Evolutionary conservation across 2,888 invertebrate genomes (phyloP).

Genomic region (Exocentrus adspersus): DNA sequence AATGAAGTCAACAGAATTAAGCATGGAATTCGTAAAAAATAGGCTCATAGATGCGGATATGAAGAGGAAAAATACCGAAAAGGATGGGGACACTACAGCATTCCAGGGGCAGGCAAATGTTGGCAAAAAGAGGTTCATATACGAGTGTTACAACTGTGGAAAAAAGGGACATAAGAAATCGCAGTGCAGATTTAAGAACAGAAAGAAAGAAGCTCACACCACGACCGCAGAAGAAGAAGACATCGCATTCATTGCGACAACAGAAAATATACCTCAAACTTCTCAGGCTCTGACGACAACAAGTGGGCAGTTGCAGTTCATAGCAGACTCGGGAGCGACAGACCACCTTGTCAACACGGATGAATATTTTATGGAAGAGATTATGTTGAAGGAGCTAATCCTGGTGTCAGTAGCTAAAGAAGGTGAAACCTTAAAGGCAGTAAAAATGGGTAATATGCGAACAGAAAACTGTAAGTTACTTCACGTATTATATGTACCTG

Average conservation of each 20-base stretch:
- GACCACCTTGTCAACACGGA: conserved; percentile 15
- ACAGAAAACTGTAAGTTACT: neutral
- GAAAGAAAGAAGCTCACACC: neutral
- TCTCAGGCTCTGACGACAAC: neutral
- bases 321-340: conserved; percentile 13
- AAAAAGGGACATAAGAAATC: neutral
- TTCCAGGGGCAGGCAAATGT: too few species aligned
- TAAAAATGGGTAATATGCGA: conserved; percentile 3
- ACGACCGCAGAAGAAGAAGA: neutral
- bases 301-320: neutral
- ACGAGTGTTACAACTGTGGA: neutral
- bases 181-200: neutral
- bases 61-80: neutral
- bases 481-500: neutral
- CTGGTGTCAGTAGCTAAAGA: conserved; percentile 8
- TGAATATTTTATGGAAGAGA: neutral
- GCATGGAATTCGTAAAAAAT: neutral
- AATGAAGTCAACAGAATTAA: conserved; percentile 31
- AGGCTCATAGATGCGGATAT: neutral
- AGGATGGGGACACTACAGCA: neutral
- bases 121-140: neutral
- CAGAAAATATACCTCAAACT: neutral
- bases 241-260: neutral
- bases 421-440: neutral
- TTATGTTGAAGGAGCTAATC: neutral